Conservation (phyloP, 2,797 vertebrate species). For the Rhynchonycteris naso region DNA sequence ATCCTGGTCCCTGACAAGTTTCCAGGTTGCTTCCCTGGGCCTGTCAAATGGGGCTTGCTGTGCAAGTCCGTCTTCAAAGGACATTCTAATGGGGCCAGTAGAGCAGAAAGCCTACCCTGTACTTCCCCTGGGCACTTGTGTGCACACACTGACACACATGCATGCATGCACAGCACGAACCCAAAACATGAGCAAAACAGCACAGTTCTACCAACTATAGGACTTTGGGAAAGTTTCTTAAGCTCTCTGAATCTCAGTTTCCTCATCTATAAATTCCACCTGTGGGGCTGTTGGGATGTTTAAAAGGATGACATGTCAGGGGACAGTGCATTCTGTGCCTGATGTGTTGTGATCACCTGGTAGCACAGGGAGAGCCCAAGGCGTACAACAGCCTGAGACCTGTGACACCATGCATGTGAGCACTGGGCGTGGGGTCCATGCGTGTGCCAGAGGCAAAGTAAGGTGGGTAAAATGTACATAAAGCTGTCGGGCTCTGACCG, state of each 20-base stretch:
- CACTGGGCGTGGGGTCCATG: fast-evolving
- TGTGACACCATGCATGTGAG: fast-evolving
- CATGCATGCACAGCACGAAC: background rate
- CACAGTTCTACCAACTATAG: background rate
- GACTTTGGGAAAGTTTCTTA: background rate
- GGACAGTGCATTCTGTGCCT: background rate
- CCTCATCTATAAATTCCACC: background rate
- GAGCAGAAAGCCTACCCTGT: too few relatives aligned
- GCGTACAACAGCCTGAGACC: background rate
- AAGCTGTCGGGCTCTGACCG: background rate
- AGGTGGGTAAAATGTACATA: background rate
- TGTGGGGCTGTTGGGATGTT: background rate
- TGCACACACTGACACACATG: background rate
- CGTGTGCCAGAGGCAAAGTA: background rate
- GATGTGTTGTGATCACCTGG: background rate
- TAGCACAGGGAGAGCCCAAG: background rate
- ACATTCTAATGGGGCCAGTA: background rate
- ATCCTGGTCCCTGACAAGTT: background rate
- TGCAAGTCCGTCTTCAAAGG: background rate
- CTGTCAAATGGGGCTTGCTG: fast-evolving
- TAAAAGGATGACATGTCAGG: background rate
- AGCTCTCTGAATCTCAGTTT: background rate
- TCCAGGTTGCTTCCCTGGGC: background rate
- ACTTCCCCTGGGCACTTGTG: fast-evolving
- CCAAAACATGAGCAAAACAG: background rate